Evolutionary conservation across 2,888 invertebrate species (phyloP), one percentile per base, ranked within the genome.

Genomic region (Erannis defoliaria): DNA sequence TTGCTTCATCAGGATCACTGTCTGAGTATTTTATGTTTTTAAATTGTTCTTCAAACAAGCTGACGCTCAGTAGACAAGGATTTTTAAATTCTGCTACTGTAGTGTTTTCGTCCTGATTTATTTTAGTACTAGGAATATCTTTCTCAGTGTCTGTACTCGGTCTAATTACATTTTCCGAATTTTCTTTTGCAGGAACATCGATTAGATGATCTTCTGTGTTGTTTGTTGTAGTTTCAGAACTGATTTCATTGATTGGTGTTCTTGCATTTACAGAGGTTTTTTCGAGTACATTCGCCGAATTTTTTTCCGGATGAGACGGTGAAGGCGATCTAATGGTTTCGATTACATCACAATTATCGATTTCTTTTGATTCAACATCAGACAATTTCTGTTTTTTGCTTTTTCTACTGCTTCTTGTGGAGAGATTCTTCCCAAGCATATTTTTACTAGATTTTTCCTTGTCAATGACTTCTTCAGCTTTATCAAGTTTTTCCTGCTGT

Each of bases 1-100:
- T 77, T 42, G 70, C 68, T 29, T 77, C 78, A 64, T 80, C 79
- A 14, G 77, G 76, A 37, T 84, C 84, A 1, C 81, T 82, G 55
- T 83, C 55, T 14, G 79, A 37, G 40, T 80, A 83, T 67, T 80
- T 80, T 1, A 64, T 64, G 23, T 72, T 75, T 23, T 81, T 80
- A 42, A 85, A 84, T 59, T 84, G 80, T 68, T 88, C 86, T 21
- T 76, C 85, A 73, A 76, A 89, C 29, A 90, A 73, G 70, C 84
- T 90, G 9, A 89, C 83, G 69, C 84, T 89, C 73, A 86, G 77
- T 18, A 88, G 77, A 64, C 89, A 89, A 2, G 86, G 87, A 46
- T 90, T 90, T 48, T 59, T 65, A 8, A 54, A 50, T 21, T 14
- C 42, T 29, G 2, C 18, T 35, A 12, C 23, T 43, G 29, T 33